Conservation (phyloP, 2,113 vertebrate species). For the Chaetodon auriga region DNA sequence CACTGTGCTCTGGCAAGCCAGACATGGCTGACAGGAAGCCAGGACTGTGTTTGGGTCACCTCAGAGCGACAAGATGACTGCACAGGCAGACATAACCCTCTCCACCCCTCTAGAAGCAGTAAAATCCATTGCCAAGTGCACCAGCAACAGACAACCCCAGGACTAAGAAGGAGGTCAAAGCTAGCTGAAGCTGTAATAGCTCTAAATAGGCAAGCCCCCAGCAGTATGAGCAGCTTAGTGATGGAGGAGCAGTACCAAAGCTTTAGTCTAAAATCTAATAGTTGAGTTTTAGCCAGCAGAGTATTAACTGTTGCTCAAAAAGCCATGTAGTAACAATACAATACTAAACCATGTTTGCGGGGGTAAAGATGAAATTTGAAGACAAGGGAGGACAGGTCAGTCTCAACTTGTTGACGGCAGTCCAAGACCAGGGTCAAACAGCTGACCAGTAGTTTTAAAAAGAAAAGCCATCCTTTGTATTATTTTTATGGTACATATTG, state of each 20-base stretch:
- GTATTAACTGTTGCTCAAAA: conserved; percentile 61
- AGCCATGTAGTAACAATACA: conserved; percentile 24
- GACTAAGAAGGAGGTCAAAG: conserved; percentile 62
- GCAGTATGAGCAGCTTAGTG: conserved; percentile 60
- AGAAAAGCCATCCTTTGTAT: background rate
- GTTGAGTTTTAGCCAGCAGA: conserved; percentile 56
- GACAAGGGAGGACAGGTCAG: background rate
- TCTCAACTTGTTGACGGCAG: conserved; percentile 7
- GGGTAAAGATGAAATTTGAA: background rate
- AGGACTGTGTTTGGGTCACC: conserved; percentile 66
- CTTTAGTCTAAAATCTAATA: conserved; percentile 60
- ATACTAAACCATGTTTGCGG: conserved; percentile 22
- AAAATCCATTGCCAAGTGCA: conserved; percentile 39
- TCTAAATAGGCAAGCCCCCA: conserved; percentile 48
- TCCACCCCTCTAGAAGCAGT: conserved; percentile 50
- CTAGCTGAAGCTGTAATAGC: conserved; percentile 56
- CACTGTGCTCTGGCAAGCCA: conserved; percentile 53
- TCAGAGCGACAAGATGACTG: conserved; percentile 67
- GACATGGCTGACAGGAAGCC: conserved; percentile 71
- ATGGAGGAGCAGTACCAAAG: conserved; percentile 43
- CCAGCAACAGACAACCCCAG: conserved; percentile 45
- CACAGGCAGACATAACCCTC: conserved; percentile 38
- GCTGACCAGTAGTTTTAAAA: conserved; percentile 5
- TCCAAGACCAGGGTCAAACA: background rate
- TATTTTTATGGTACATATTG: conserved; percentile 38